Conservation (phyloP, 2,113 vertebrate species). For the Crocuta crocuta region DNA sequence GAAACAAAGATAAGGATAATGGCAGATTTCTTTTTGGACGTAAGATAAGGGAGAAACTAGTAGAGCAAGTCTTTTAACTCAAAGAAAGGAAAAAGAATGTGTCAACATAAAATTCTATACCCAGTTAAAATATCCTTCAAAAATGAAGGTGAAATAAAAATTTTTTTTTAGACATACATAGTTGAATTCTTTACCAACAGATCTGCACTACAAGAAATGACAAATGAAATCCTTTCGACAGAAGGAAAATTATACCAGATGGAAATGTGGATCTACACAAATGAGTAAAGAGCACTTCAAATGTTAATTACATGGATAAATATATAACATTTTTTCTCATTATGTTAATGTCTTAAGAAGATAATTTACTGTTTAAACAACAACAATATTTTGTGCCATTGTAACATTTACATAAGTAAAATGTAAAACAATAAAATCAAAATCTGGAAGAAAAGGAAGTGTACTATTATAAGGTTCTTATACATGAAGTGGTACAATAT, state of each 20-base stretch:
- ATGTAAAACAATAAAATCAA: neutral
- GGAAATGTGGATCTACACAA: neutral
- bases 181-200: neutral
- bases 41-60: neutral
- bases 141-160: conserved; percentile 45
- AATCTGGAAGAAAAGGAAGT: neutral
- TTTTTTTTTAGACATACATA: conserved; percentile 7
- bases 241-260: neutral
- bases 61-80: neutral
- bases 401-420: neutral
- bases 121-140: conserved; percentile 23
- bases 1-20: neutral
- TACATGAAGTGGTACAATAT: neutral
- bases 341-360: conserved; percentile 34
- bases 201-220: conserved; percentile 14
- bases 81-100: neutral
- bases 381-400: neutral
- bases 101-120: conserved; percentile 32
- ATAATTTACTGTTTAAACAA: neutral
- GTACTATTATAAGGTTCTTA: neutral
- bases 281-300: neutral
- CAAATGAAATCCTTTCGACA: neutral
- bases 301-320: conserved; percentile 26
- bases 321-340: neutral
- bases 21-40: neutral